These are phyloP conservation scores for Sialis fuliginosa DNA, from an alignment of 2,888 invertebrate genomes.

Conservation along the genomic window DNA sequence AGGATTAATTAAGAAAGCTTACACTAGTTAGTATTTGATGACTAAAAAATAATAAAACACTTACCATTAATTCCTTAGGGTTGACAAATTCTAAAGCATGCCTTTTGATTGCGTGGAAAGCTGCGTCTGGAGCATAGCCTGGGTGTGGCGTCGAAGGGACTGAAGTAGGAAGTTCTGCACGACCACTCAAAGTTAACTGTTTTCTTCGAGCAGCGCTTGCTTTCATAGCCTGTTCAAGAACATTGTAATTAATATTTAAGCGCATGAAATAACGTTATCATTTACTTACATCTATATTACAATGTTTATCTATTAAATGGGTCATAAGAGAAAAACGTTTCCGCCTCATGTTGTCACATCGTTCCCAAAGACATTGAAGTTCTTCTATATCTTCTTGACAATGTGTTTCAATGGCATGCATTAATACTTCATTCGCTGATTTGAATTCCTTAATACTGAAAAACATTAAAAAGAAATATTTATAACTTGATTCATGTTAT, in stretches of 20 bases:
- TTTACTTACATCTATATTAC: slow-evolving; percentile 52
- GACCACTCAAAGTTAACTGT: slow-evolving; percentile 31
- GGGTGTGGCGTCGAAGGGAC: slow-evolving; percentile 43
- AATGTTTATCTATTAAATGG: slow-evolving; percentile 89
- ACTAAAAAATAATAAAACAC: slow-evolving; percentile 6
- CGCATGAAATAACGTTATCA: background rate
- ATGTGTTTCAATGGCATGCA: slow-evolving; percentile 75
- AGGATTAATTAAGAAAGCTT: too few relatives aligned
- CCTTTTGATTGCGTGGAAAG: slow-evolving; percentile 88
- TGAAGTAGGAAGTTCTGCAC: slow-evolving; percentile 32
- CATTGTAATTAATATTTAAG: background rate
- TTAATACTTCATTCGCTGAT: slow-evolving; percentile 61
- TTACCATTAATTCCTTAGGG: slow-evolving; percentile 75
- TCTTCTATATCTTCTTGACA: slow-evolving; percentile 54
- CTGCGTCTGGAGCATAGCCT: slow-evolving; percentile 91
- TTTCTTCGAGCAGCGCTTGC: slow-evolving; percentile 47
- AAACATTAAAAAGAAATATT: slow-evolving; percentile 4
- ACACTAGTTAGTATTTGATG: too few relatives aligned
- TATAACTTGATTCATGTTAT: background rate
- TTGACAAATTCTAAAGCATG: slow-evolving; percentile 84
- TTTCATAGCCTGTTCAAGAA: slow-evolving; percentile 32
- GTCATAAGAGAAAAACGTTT: slow-evolving; percentile 91
- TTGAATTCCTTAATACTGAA: slow-evolving; percentile 42
- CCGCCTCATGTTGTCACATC: slow-evolving; percentile 76
- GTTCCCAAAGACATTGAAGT: slow-evolving; percentile 77